These are phyloP conservation scores for Argopecten irradians DNA, from an alignment of 1,140 invertebrate species.

Conservation along the genomic window DNA sequence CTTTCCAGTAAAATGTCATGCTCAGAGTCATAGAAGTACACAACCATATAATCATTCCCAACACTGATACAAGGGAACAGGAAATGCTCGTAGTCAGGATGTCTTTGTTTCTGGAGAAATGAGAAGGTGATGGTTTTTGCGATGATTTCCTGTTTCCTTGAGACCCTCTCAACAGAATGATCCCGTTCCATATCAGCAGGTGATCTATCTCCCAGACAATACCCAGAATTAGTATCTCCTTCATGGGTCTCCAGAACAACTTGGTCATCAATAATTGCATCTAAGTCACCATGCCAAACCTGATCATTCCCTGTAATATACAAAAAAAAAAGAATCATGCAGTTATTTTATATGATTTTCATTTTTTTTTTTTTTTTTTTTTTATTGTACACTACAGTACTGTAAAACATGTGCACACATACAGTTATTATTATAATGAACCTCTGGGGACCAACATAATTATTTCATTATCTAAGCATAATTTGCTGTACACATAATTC, in stretches of 20 bases:
- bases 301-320: conserved; percentile 29
- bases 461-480: no score
- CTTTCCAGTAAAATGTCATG: conserved; percentile 38
- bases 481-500: no score
- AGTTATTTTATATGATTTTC: no score
- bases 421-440: no score
- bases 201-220: background rate
- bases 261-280: conserved; percentile 29
- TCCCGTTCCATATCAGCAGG: conserved; percentile 2
- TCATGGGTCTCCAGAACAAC: background rate
- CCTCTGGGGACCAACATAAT: no score
- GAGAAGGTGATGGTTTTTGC: conserved; percentile 37
- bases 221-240: background rate
- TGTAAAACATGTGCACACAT: no score
- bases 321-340: background rate
- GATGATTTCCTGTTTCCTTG: conserved; percentile 1
- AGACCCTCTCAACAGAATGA: background rate
- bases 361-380: no score
- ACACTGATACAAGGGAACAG: conserved; percentile 24
- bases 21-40: conserved; percentile 38
- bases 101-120: conserved; percentile 39
- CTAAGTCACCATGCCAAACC: conserved; percentile 42
- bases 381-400: no score
- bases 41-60: background rate
- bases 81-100: conserved; percentile 30